Evolutionary conservation across 2,888 invertebrate genomes (phyloP), one percentile per base, ranked within the genome.

Genomic region (Aspidiotus rigidus): DNA sequence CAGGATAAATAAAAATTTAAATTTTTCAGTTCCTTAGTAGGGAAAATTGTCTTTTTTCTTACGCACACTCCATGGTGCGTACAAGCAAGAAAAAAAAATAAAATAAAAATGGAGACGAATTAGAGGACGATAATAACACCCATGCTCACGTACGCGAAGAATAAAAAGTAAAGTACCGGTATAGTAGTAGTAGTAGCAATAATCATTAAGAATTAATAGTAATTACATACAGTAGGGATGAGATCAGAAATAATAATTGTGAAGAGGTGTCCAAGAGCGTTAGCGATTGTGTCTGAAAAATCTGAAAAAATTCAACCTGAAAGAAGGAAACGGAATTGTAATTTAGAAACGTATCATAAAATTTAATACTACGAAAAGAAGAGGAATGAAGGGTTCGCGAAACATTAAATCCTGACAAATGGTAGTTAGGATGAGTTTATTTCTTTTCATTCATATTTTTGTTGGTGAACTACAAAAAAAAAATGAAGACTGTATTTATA

Each of bases 241-340:
- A 67, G 67, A 67, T 67, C 67, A 67, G 59, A 59, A 60, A 60
- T 49, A 49, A 67, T 57, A 49, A 60, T 67, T 49, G 67, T 67
- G 67, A 66, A 66, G 40, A 66, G 17, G 59, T 59, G 39, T 59
- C 59, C 13, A 59, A 39, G 17, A 17, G 59, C 39, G 11, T 59
- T 49, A 28, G 28, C 28, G 28, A 28, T 28, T 28, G 28, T 28
- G 28, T 28, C 28, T 28, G 28, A 28, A 28, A 28, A 28, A 28
- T 28, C 28, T 28, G 28, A 28, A 28, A n/a, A 28, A 28, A 28
- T 28, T 28, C 28, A 28, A 28, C 28, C 28, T 28, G 28, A 28
- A 28, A 28, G 28, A 28, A 28, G 28, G 5, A 28, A 28, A 28
- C 28, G 5, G 28, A 28, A 28, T 28, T 28, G 28, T 28, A 28